Conservation (phyloP, 2,113 vertebrate genomes). For the Xiphias gladius region DNA sequence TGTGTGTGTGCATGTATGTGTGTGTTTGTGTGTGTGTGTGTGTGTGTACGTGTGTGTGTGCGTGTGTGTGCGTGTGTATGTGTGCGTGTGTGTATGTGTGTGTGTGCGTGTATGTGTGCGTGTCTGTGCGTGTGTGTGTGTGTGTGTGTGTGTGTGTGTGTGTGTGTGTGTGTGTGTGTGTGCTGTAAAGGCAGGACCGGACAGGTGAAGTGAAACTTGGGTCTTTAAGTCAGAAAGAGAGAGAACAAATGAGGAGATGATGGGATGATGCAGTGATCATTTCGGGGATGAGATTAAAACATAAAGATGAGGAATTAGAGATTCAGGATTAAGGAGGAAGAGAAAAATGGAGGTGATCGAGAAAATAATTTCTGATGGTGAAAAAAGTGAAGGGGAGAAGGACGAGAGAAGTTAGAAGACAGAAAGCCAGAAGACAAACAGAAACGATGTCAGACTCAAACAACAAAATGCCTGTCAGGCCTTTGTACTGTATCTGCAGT, state of each 20-base stretch:
- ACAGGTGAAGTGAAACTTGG: constrained; percentile 26
- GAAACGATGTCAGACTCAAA: constrained; percentile 7
- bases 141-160: not conserved
- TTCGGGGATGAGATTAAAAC: not conserved
- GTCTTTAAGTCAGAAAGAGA: constrained; percentile 1
- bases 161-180: not conserved
- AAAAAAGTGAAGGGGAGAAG: not conserved
- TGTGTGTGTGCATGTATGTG: no score
- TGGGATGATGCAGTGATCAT: not conserved
- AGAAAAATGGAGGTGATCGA: no score
- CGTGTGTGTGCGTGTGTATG: no score
- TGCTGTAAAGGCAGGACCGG: constrained; percentile 22
- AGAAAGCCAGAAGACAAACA: not conserved
- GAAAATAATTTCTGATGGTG: no score
- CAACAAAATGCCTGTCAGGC: constrained; percentile 10
- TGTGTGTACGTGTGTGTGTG: not conserved
- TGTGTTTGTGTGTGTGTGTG: not conserved
- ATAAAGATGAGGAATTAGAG: not conserved
- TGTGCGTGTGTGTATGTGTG: no score
- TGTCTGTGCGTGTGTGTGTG: no score
- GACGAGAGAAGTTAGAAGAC: not conserved
- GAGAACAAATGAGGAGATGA: not conserved
- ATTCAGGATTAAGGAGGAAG: not conserved
- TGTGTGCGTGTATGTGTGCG: no score
- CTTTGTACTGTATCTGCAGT: constrained; percentile 34